These are phyloP conservation scores for Oscheius sp. DNA, from an alignment of 2,888 invertebrate species.

Conservation along the genomic window DNA sequence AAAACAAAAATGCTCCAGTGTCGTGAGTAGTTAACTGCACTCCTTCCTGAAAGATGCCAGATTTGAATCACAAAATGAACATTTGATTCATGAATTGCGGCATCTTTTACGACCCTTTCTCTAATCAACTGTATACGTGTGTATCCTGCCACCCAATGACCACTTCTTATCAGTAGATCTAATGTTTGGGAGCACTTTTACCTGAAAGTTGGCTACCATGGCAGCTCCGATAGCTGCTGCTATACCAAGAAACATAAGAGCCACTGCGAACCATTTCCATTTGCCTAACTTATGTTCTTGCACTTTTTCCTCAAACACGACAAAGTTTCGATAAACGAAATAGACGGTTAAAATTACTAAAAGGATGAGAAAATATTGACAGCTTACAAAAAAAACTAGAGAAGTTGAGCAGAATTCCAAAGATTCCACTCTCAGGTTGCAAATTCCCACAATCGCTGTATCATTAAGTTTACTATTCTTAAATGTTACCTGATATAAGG, in stretches of 20 bases:
- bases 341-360: constrained; percentile 29
- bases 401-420: constrained; percentile 80
- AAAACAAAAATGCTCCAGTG: constrained; percentile 77
- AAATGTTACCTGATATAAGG: constrained; percentile 78
- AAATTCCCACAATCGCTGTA: constrained; percentile 77
- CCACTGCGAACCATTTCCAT: constrained; percentile 18
- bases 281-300: constrained; percentile 2
- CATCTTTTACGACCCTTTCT: too few relatives aligned
- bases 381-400: constrained; percentile 68
- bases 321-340: constrained; percentile 20
- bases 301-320: constrained; percentile 21
- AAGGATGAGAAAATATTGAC: too few relatives aligned
- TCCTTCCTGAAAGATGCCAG: constrained; percentile 75
- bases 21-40: constrained; percentile 79
- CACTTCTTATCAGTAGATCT: too few relatives aligned
- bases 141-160: too few relatives aligned
- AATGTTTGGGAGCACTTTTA: too few relatives aligned
- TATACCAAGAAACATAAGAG: constrained; percentile 29
- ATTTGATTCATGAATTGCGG: too few relatives aligned
- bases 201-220: constrained; percentile 80
- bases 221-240: constrained; percentile 78
- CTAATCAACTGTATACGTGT: too few relatives aligned
- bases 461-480: neutral
- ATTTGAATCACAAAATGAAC: too few relatives aligned
- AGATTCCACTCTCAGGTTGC: constrained; percentile 82